These are phyloP conservation scores for Plutella xylostella DNA, from an alignment of 2,888 invertebrate genomes.

Conservation along the genomic window DNA sequence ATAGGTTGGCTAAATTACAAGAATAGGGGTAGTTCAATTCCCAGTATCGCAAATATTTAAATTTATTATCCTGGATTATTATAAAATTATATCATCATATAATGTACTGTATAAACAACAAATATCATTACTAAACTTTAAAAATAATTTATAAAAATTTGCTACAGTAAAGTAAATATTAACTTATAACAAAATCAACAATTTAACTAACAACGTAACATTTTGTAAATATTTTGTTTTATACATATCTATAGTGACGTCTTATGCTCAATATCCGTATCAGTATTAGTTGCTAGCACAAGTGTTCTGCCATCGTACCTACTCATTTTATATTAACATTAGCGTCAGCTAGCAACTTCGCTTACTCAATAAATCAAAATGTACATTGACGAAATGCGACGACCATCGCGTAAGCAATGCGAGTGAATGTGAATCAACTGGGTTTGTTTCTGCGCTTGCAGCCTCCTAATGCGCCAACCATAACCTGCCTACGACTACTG, in stretches of 20 bases:
- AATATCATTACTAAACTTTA: constrained; percentile 8
- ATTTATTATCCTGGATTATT: constrained; percentile 1
- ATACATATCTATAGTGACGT: constrained; percentile 33
- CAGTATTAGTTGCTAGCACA: constrained; percentile 26
- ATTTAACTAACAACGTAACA: constrained; percentile 52
- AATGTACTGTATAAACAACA: neutral
- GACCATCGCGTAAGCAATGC: too few species aligned
- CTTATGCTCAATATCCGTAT: constrained; percentile 18
- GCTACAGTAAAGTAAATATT: constrained; percentile 42
- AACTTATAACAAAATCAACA: constrained; percentile 48
- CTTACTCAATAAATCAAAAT: too few species aligned
- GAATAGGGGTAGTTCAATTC: constrained; percentile 42
- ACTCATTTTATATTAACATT: constrained; percentile 55
- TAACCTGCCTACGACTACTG: too few species aligned
- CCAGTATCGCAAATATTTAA: constrained; percentile 20
- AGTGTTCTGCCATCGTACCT: constrained; percentile 40
- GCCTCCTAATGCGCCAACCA: too few species aligned
- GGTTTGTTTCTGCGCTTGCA: too few species aligned
- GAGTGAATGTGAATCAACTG: too few species aligned
- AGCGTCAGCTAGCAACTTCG: too few species aligned
- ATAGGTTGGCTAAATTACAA: constrained; percentile 29
- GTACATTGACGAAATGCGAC: too few species aligned
- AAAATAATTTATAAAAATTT: constrained; percentile 43
- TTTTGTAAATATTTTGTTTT: constrained; percentile 41
- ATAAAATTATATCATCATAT: too few species aligned